Evolutionary conservation across 2,797 vertebrate species (phyloP), one percentile per base, ranked within the genome.

Genomic region (Pipistrellus pygmaeus): DNA sequence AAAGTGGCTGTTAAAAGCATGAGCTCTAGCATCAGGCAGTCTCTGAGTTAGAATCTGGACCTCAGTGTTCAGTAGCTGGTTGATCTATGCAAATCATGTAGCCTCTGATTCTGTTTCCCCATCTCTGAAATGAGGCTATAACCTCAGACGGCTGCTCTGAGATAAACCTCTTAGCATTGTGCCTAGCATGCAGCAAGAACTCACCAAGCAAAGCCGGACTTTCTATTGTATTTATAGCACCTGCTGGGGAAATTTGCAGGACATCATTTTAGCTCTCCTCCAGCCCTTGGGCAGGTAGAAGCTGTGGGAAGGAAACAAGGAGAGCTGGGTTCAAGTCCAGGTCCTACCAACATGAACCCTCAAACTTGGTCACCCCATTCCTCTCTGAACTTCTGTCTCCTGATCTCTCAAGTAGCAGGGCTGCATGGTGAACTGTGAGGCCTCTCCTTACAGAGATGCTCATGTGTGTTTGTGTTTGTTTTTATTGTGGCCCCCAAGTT

Each of bases 71-170:
- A 51, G 81, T 44, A 75, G 60, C 27, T 84, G 9, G 18, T 30
- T 86, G 32, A 69, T 23, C 27, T 32, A 78, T 81, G 44, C 68
- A 93, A 86, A 93, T 73, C 57, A 17, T 25, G 68, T 64, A 60
- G 55, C 15, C 17, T 69, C 60, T 88, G 55, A 71, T 21, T 14
- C 53, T 88, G 12, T 72, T 94, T 91, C 20, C 44, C 48, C 32
- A 44, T 53, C 81, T 86, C 94, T 88, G 73, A 85, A 81, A 90
- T 75, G 30, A 46, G 35, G 27, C 62, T 38, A 66, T 80, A 32
- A 41, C n/a, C 11, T 92, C 46, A 27, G 23, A 23, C 23, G 10
- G 20, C n/a, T 73, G 12, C 25, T 84, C 72, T 85, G 32, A 62
- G 64, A 91, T 48, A 13, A 82, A 78, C 51, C 21, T 21, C 46